phyloP scores from a whole-genome alignment of 1,140 invertebrate species.

The Sipha flava region DNA sequence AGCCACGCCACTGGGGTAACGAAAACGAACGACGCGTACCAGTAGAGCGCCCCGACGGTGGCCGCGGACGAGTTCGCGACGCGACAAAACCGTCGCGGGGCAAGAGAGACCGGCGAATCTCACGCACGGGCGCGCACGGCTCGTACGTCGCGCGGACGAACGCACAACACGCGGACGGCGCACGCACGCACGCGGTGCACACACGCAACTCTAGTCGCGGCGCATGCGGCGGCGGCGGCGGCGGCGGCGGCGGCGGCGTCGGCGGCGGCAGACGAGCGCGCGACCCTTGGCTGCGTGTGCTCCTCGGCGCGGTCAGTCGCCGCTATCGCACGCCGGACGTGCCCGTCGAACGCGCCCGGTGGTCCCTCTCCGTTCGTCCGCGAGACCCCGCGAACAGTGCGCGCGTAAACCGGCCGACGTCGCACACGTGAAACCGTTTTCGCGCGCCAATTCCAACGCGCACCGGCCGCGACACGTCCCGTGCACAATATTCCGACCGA shows the following conservation, averaged over 20 bases:
- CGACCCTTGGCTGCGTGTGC: slow-evolving; percentile 25
- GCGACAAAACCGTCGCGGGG: too few relatives aligned
- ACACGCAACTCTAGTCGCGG: not conserved
- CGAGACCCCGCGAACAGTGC: not conserved
- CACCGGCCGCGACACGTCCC: too few relatives aligned
- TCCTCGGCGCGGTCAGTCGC: slow-evolving; percentile 28
- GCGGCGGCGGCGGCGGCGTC: not conserved
- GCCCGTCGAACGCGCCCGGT: not conserved
- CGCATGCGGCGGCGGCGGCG: slow-evolving; percentile 12
- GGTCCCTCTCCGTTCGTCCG: not conserved
- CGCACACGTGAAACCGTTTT: too few relatives aligned
- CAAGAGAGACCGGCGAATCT: too few relatives aligned
- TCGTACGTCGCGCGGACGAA: not conserved
- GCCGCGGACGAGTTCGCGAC: too few relatives aligned
- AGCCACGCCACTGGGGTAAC: too few relatives aligned
- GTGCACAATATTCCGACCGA: too few relatives aligned
- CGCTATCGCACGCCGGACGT: slow-evolving; percentile 26
- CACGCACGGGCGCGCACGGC: too few relatives aligned
- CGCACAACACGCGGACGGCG: not conserved
- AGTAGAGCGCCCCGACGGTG: too few relatives aligned
- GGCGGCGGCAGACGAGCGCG: slow-evolving; percentile 21
- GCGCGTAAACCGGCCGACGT: too few relatives aligned
- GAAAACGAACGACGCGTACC: too few relatives aligned
- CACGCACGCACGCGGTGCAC: not conserved
- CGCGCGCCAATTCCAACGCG: too few relatives aligned